Conservation (phyloP, 1,140 invertebrate species). For the Tetramorium alpestre region DNA sequence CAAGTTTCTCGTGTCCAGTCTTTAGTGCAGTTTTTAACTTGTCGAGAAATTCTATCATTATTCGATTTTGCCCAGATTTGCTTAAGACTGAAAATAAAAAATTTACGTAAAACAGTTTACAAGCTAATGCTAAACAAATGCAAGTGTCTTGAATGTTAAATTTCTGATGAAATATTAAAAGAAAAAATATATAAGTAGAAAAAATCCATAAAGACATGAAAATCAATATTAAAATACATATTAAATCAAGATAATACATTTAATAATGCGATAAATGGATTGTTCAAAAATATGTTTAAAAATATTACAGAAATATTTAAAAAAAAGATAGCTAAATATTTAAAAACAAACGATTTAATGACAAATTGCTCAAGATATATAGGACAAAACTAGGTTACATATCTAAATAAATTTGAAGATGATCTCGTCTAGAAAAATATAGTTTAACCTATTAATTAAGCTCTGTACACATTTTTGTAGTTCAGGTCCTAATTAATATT, state of each 20-base stretch:
- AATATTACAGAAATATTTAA: neutral
- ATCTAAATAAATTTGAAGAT: neutral
- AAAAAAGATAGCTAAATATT: neutral
- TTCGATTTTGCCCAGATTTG: neutral
- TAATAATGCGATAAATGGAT: neutral
- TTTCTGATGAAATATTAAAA: neutral
- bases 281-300: neutral
- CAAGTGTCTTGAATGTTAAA: neutral
- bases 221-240: neutral
- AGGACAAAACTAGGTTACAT: neutral
- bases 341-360: neutral
- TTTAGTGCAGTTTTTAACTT: neutral
- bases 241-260: neutral
- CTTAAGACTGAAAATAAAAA: neutral
- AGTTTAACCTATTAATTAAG: too few species aligned
- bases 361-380: neutral
- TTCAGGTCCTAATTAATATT: too few species aligned
- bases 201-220: neutral
- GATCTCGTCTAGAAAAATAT: neutral
- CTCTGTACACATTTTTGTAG: too few species aligned
- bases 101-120: neutral
- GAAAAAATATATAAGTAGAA: neutral
- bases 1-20: neutral
- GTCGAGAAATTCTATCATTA: neutral
- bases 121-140: neutral